A percentile compares a stretch with the other conserved stretches of the same genome.
These are phyloP conservation scores for Teinopalpus imperialis DNA, from an alignment of 2,888 invertebrate species.

Conservation along the genomic window DNA sequence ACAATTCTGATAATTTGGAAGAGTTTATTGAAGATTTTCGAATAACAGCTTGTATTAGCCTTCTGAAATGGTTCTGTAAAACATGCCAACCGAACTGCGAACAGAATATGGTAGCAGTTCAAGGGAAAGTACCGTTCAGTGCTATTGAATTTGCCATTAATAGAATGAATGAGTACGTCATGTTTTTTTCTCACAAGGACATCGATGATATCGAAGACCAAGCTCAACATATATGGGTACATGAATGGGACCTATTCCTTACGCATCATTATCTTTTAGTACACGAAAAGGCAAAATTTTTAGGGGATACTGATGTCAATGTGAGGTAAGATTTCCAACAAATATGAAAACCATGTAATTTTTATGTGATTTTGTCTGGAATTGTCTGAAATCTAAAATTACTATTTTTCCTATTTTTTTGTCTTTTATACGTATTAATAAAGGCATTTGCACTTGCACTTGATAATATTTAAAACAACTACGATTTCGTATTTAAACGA, in stretches of 20 bases:
- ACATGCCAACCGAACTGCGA: constrained; percentile 80
- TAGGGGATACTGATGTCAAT: constrained; percentile 58
- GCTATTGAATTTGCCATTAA: constrained; percentile 91
- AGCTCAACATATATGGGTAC: constrained; percentile 86
- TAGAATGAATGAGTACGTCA: constrained; percentile 89
- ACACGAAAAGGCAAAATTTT: constrained; percentile 82
- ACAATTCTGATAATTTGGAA: constrained; percentile 90
- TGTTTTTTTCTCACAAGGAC: constrained; percentile 87
- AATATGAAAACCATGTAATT: no score
- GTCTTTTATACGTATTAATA: no score
- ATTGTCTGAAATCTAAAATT: no score
- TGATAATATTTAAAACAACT: no score
- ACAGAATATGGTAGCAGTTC: constrained; percentile 74
- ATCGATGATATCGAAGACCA: constrained; percentile 88
- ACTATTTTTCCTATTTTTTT: no score
- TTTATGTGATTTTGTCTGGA: no score
- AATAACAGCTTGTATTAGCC: constrained; percentile 92
- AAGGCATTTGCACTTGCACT: no score
- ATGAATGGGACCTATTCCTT: constrained; percentile 95
- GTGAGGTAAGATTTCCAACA: constrained; percentile 48
- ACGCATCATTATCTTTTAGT: constrained; percentile 86
- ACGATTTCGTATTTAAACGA: no score
- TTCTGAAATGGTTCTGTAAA: constrained; percentile 89
- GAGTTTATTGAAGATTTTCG: constrained; percentile 95
- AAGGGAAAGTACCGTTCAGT: constrained; percentile 87